Conservation (phyloP, 2,888 invertebrate species). For the Willowsia nigromaculata region DNA sequence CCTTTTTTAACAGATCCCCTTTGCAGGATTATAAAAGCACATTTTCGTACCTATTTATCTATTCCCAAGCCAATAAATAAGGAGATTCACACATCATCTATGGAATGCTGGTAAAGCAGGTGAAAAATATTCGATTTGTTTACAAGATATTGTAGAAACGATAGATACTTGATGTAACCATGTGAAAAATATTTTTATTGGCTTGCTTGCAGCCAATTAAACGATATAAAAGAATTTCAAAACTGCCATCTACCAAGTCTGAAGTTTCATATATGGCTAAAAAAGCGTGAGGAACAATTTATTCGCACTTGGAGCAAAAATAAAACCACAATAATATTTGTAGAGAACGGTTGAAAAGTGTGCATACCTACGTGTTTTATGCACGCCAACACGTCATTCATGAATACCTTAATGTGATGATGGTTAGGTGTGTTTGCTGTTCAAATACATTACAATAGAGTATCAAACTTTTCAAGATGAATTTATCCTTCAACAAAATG, state of each 20-base stretch:
- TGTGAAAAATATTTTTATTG: neutral
- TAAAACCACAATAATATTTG: too few species aligned
- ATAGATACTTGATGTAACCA: neutral
- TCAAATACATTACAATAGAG: neutral
- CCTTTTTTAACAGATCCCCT: neutral
- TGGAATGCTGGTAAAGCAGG: neutral
- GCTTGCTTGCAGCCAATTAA: slow-evolving; percentile 14
- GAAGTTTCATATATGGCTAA: neutral
- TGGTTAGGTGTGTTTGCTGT: too few species aligned
- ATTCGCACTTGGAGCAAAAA: neutral
- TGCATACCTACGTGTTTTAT: too few species aligned
- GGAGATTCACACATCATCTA: neutral
- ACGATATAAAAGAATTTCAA: neutral
- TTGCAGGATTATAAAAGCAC: too few species aligned
- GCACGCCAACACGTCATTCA: neutral
- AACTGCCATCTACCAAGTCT: neutral
- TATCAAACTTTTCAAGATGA: neutral
- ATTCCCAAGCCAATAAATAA: neutral
- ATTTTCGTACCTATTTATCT: neutral
- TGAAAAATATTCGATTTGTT: slow-evolving; percentile 19
- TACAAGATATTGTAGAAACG: neutral
- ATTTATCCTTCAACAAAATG: neutral
- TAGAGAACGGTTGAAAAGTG: too few species aligned
- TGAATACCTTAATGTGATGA: neutral
- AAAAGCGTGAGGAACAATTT: neutral